These are phyloP conservation scores for Agrilus biguttatus DNA, from an alignment of 2,888 invertebrate species.

Conservation along the genomic window DNA sequence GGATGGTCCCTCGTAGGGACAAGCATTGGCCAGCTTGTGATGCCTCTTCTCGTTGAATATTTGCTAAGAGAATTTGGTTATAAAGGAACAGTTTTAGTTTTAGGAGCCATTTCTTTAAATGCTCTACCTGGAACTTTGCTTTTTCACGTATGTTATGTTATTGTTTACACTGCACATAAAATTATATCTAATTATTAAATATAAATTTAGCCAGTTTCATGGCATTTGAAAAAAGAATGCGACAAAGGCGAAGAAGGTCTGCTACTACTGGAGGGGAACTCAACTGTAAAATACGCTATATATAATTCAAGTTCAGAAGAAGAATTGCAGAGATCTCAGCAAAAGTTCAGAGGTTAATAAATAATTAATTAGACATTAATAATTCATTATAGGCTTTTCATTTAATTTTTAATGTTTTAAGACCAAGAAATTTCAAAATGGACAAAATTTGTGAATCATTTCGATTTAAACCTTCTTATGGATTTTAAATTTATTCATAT, in stretches of 20 bases:
- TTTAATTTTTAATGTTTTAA: background rate
- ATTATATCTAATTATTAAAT: background rate
- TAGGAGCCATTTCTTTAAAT: slow-evolving; percentile 47
- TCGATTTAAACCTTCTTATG: slow-evolving; percentile 48
- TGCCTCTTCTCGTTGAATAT: slow-evolving; percentile 55
- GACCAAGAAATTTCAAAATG: slow-evolving; percentile 4
- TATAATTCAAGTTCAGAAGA: background rate
- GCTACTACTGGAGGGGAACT: slow-evolving; percentile 2
- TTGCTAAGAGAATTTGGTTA: slow-evolving; percentile 51
- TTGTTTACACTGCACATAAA: slow-evolving; percentile 11
- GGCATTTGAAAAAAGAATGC: slow-evolving; percentile 24
- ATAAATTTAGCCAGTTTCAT: background rate
- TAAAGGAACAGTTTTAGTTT: slow-evolving; percentile 45
- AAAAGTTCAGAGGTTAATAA: background rate
- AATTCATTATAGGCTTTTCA: no score
- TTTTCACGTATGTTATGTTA: slow-evolving; percentile 39
- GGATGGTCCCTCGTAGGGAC: slow-evolving; percentile 63
- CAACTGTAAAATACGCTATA: background rate
- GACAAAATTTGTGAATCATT: slow-evolving; percentile 30
- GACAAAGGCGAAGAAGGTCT: slow-evolving; percentile 26
- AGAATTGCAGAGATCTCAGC: background rate
- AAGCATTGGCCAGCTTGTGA: slow-evolving; percentile 57
- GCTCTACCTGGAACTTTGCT: slow-evolving; percentile 35
- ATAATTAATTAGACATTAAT: background rate
- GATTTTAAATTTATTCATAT: slow-evolving; percentile 52